Conservation (phyloP, 2,113 vertebrate species). For the Seriola aureovittata region DNA sequence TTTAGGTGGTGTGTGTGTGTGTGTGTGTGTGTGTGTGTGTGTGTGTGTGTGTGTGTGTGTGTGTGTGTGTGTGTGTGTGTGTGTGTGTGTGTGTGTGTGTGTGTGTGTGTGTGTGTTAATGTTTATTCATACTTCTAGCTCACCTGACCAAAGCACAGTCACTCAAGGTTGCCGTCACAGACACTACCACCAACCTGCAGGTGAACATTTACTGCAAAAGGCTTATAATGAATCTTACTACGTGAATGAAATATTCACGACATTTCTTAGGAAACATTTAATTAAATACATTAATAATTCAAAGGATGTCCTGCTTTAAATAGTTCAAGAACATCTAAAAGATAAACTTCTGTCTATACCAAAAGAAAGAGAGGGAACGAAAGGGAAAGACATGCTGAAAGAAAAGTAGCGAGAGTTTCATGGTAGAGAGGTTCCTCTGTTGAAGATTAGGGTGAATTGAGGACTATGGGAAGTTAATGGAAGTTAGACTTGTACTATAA, state of each 20-base stretch:
- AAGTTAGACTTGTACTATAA: conserved; percentile 24
- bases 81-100: no score
- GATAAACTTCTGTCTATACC: conserved; percentile 60
- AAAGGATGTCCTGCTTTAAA: conserved; percentile 60
- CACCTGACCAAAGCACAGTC: neutral
- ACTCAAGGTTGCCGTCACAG: conserved; percentile 3
- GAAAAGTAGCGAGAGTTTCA: neutral
- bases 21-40: neutral
- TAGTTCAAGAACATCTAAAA: conserved; percentile 68
- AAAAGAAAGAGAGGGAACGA: neutral
- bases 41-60: no score
- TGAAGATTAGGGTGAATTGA: conserved; percentile 39
- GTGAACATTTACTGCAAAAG: conserved; percentile 50
- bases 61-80: no score
- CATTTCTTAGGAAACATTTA: conserved; percentile 71
- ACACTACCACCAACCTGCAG: conserved; percentile 16
- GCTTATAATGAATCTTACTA: conserved; percentile 69
- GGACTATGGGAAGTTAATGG: conserved; percentile 40
- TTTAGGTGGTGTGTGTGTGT: conserved; percentile 6
- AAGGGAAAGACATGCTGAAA: conserved; percentile 15
- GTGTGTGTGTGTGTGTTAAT: neutral
- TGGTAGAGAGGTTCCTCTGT: conserved; percentile 7
- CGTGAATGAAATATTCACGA: conserved; percentile 72
- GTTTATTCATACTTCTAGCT: neutral
- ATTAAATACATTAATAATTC: conserved; percentile 75